Evolutionary conservation across 2,888 invertebrate species (phyloP).

Genomic region (Thalpophila matura): DNA sequence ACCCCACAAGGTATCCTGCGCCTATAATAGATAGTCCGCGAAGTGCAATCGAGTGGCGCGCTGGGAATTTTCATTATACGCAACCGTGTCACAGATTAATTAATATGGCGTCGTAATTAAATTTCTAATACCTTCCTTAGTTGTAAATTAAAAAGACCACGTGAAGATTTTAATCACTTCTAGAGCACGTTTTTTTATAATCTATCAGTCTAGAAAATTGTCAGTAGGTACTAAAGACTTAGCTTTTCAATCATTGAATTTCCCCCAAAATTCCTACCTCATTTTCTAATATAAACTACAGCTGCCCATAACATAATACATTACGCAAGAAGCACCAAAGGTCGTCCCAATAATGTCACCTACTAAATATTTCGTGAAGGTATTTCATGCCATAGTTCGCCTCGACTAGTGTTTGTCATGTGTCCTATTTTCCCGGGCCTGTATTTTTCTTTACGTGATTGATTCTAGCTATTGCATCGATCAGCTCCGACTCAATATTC

Average conservation of each 20-base stretch:
- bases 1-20: too few species aligned
- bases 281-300: conserved; percentile 17
- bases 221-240: too few species aligned
- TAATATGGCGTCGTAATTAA: conserved; percentile 34
- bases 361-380: conserved; percentile 47
- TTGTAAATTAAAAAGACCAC: background rate
- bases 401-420: conserved; percentile 27
- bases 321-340: conserved; percentile 22
- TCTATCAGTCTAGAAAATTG: too few species aligned
- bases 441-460: background rate
- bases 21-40: conserved; percentile 18
- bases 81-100: conserved; percentile 18
- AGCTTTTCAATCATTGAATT: conserved; percentile 2
- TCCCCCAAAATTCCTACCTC: conserved; percentile 1
- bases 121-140: conserved; percentile 23
- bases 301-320: conserved; percentile 13
- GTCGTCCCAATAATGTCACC: conserved; percentile 47
- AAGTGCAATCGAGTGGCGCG: conserved; percentile 42
- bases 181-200: too few species aligned
- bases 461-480: background rate
- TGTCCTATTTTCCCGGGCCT: conserved; percentile 2
- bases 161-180: background rate
- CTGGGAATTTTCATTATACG: conserved; percentile 58
- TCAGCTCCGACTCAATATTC: conserved; percentile 7
- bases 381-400: conserved; percentile 37